These are phyloP conservation scores for Syndactyla subalaris DNA, from an alignment of 2,797 vertebrate species.

Conservation along the genomic window DNA sequence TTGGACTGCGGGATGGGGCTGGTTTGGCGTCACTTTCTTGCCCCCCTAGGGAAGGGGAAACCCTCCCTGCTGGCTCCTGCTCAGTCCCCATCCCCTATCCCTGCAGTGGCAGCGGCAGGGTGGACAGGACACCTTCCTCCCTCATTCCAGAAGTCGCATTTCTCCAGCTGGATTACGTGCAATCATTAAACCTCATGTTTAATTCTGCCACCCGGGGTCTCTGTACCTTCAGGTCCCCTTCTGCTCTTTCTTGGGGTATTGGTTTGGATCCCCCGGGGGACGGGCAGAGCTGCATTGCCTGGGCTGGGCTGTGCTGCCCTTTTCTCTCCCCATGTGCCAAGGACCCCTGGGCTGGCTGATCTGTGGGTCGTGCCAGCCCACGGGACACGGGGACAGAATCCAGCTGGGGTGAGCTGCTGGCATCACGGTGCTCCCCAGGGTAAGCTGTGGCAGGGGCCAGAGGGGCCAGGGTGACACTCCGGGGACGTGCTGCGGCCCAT, in stretches of 20 bases:
- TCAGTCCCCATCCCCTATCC: rapidly evolving
- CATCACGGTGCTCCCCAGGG: background rate
- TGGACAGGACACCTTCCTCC: rapidly evolving
- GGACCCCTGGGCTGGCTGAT: background rate
- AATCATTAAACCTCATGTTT: background rate
- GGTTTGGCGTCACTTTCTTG: background rate
- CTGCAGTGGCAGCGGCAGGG: rapidly evolving
- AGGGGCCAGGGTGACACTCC: background rate
- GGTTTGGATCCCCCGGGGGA: background rate
- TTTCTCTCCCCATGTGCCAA: background rate
- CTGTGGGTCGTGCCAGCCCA: background rate
- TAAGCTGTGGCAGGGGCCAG: background rate
- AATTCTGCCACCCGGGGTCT: background rate
- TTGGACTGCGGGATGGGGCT: rapidly evolving
- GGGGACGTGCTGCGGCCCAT: background rate
- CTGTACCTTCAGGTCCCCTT: background rate
- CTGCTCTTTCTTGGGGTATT: background rate
- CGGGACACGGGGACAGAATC: background rate
- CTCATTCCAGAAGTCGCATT: background rate
- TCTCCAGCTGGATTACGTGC: background rate
- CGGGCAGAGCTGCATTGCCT: background rate
- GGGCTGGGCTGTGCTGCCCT: rapidly evolving
- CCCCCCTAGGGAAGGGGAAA: background rate
- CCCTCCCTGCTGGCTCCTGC: rapidly evolving
- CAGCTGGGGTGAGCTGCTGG: background rate